Evolutionary conservation across 2,888 invertebrate species (phyloP).

Genomic region (Dolomedes plantarius): DNA sequence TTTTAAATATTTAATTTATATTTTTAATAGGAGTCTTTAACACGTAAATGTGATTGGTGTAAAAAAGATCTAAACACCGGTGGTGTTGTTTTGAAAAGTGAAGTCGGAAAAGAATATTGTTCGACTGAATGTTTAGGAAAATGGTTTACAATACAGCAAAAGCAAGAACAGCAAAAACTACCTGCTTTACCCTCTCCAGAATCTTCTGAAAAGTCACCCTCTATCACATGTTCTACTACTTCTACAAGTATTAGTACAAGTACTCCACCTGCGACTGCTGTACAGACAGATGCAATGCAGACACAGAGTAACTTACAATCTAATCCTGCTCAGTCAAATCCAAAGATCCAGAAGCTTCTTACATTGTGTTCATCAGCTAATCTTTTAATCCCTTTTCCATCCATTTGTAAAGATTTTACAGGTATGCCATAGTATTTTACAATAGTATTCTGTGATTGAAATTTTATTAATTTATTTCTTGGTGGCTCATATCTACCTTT

Average conservation of each 20-base stretch:
- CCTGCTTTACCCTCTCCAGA: neutral
- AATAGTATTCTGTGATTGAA: no score
- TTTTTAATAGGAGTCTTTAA: constrained; percentile 11
- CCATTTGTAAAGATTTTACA: constrained; percentile 59
- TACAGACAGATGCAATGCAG: neutral
- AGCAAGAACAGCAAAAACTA: constrained; percentile 22
- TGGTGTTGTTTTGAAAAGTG: constrained; percentile 59
- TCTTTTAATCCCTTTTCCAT: constrained; percentile 62
- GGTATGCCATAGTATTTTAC: no score
- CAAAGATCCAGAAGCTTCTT: constrained; percentile 68
- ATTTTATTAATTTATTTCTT: no score
- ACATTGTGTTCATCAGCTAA: constrained; percentile 68
- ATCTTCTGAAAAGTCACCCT: constrained; percentile 3
- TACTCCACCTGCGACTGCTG: constrained; percentile 8
- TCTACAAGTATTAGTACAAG: neutral
- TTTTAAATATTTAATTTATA: no score
- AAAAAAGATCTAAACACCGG: constrained; percentile 58
- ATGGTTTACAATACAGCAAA: constrained; percentile 64
- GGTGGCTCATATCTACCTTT: no score
- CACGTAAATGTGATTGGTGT: constrained; percentile 62
- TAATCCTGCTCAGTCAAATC: constrained; percentile 34
- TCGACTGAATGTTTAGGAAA: constrained; percentile 71
- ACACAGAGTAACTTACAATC: neutral
- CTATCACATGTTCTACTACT: neutral
- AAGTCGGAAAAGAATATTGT: constrained; percentile 70